Base-by-base conservation (phyloP, 1,140 invertebrate species). In the Penaeus japonicus region DNA sequence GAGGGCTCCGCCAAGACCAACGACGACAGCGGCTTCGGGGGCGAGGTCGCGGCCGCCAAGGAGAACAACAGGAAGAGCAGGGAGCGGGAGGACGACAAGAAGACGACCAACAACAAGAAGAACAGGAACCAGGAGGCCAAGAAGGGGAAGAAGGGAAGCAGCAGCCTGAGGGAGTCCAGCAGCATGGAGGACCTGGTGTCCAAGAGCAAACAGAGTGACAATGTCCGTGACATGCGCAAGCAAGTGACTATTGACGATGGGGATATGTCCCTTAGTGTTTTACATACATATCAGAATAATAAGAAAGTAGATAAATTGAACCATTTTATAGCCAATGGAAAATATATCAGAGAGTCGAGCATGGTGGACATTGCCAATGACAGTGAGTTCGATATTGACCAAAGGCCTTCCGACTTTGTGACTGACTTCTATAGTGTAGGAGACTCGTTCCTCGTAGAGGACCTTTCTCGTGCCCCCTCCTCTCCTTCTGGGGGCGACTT, bases 191-290 rank as follows among this genome's bases (percentile, higher is more conserved):
- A 90, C 30, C 75, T 90, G 27, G 88, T 89, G n/a, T 90, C 90
- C 15, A 89, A 89, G 70, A 85, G 90, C 70, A 89, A 84, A 84
- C 85, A 87, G 62, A 89, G 85, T 81, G 85, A 90, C 57, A 83
- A 73, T 35, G 77, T 89, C 55, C 85, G 57, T 20, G 87, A 90
- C 39, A 89, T 89, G 20, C 81, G 87, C 20, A 90, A 90, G 59
- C 90, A 90, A 55, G 86, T 89, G n/a, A 90, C 90, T 47, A 88
- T 90, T 32, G 90, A 90, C 62, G 90, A 90, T 88, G 90, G 88
- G 39, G 85, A 85, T 24, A 87, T 90, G 87, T 75, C 78, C 15
- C 77, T 85, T 0, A 85, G 80, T 85, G 55, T 59, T 32, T 85
- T 84, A 57, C 84, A 85, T 57, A 81, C 84, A 81, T 87, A 86